Evolutionary conservation across 2,888 invertebrate species (phyloP).

Genomic region (Eledone cirrhosa): DNA sequence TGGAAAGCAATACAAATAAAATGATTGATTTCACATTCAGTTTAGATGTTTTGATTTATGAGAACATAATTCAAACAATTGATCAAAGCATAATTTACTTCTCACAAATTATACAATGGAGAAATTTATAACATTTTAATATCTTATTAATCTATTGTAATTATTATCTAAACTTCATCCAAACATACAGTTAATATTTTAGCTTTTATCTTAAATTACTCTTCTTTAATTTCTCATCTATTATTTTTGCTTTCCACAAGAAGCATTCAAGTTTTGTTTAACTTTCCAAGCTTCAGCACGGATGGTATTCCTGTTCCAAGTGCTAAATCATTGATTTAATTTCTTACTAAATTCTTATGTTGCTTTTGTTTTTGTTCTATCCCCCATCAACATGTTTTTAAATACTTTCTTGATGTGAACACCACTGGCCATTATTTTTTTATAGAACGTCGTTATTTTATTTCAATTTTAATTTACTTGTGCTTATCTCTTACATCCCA

Average conservation of each 20-base stretch:
- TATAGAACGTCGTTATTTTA: background rate
- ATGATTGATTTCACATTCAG: background rate
- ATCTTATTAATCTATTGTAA: too few species aligned
- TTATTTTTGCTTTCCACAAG: too few species aligned
- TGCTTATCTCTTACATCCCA: conserved; percentile 21
- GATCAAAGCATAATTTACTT: too few species aligned
- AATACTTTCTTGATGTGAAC: conserved; percentile 24
- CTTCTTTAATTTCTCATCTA: too few species aligned
- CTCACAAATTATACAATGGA: too few species aligned
- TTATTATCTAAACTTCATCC: too few species aligned
- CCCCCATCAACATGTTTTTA: background rate
- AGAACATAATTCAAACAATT: too few species aligned
- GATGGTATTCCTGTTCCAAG: background rate
- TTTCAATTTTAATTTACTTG: conserved; percentile 20
- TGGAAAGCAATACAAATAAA: background rate
- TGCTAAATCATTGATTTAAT: background rate
- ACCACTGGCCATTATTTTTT: conserved; percentile 1
- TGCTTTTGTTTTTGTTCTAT: conserved; percentile 9
- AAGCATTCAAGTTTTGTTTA: background rate
- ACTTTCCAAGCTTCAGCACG: conserved; percentile 26
- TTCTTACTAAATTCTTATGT: conserved; percentile 21
- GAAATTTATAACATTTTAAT: too few species aligned
- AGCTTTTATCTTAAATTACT: background rate
- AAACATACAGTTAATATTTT: too few species aligned
- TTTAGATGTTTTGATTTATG: too few species aligned